These are phyloP conservation scores for Opisthocomus hoazin DNA, from an alignment of 2,113 vertebrate genomes.

Conservation along the genomic window DNA sequence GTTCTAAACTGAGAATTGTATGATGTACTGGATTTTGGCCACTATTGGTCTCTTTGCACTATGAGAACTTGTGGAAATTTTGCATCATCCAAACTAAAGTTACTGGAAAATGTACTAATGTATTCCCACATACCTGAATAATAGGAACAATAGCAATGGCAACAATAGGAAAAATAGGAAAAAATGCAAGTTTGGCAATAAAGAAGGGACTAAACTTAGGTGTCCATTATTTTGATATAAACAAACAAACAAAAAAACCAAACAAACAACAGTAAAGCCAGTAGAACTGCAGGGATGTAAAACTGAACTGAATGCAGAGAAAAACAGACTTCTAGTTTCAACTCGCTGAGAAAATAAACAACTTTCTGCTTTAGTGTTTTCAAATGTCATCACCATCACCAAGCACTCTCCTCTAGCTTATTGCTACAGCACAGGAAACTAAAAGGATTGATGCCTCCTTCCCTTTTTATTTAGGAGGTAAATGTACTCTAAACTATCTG, in stretches of 20 bases:
- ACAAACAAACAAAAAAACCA: not conserved
- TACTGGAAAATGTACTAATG: not conserved
- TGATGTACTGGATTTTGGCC: not conserved
- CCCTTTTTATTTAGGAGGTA: not conserved
- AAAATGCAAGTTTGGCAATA: not conserved
- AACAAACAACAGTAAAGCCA: not conserved
- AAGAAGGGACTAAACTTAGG: not conserved
- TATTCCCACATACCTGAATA: not conserved
- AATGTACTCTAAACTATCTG: not conserved
- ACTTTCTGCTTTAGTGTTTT: not conserved
- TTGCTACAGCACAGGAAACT: not conserved
- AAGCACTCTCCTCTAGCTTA: not conserved
- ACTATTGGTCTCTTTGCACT: not conserved
- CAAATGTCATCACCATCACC: not conserved
- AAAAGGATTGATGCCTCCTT: not conserved
- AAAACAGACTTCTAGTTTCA: not conserved
- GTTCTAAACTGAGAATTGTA: not conserved
- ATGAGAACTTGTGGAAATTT: not conserved
- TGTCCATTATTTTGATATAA: not conserved
- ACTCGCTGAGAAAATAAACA: not conserved
- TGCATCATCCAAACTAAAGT: not conserved
- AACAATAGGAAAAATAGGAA: not conserved
- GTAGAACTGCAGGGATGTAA: not conserved
- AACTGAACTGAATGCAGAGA: not conserved
- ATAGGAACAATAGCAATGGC: not conserved